Percentiles rank a stretch among this genome's conserved stretches.
Evolutionary conservation across 53 echinoderm and acorn worm species (phyloP).

Genomic region (Apostichopus leukothele): DNA sequence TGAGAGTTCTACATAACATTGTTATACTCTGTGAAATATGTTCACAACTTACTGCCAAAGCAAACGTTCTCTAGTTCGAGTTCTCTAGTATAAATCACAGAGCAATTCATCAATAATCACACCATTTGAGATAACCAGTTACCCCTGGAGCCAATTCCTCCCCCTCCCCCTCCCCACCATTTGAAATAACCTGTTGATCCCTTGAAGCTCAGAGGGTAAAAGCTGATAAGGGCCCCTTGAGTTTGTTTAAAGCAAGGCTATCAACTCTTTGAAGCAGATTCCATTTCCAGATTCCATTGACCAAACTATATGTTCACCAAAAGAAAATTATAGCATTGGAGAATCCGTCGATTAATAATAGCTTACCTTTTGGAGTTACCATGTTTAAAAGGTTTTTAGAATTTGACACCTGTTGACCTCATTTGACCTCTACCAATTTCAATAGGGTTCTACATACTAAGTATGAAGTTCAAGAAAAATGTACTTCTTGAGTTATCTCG

Average conservation of each 20-base stretch:
- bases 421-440: neutral
- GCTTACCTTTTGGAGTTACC: neutral
- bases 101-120: too few species aligned
- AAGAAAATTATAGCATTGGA: too few species aligned
- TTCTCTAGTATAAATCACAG: too few species aligned
- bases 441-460: neutral
- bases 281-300: neutral
- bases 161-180: too few species aligned
- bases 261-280: neutral
- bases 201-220: too few species aligned
- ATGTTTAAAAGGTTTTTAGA: neutral
- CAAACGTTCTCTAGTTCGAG: too few species aligned
- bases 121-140: too few species aligned
- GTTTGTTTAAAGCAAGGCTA: neutral
- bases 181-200: too few species aligned
- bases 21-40: too few species aligned
- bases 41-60: too few species aligned
- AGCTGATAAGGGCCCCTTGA: neutral
- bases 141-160: too few species aligned
- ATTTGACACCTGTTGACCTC: neutral
- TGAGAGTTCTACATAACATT: too few species aligned
- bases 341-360: neutral
- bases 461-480: neutral
- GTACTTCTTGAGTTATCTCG: neutral
- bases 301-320: neutral